phyloP scores from a whole-genome alignment of 2,888 invertebrate genomes.

The Hololepta plana region DNA sequence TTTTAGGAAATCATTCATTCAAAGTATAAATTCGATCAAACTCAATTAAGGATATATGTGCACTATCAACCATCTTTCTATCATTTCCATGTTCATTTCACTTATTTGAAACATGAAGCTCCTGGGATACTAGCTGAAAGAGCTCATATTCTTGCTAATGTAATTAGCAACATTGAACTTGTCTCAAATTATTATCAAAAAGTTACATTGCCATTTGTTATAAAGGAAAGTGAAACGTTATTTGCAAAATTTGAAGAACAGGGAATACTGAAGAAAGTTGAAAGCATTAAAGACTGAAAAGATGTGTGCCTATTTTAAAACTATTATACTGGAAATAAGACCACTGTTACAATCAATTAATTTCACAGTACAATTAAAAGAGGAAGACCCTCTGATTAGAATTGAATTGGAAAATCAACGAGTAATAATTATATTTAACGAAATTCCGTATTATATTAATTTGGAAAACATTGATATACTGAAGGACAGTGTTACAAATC shows the following conservation, averaged over 20 bases:
- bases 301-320: slow-evolving; percentile 9
- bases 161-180: slow-evolving; percentile 80
- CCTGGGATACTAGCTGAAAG: slow-evolving; percentile 72
- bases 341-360: too few relatives aligned
- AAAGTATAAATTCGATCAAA: slow-evolving; percentile 51
- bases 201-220: slow-evolving; percentile 61
- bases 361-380: slow-evolving; percentile 6
- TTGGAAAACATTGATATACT: slow-evolving; percentile 15
- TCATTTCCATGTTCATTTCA: slow-evolving; percentile 90
- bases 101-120: slow-evolving; percentile 58
- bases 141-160: slow-evolving; percentile 71
- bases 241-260: slow-evolving; percentile 43
- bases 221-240: slow-evolving; percentile 58
- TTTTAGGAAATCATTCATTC: slow-evolving; percentile 52
- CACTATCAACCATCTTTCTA: slow-evolving; percentile 97
- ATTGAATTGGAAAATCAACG: slow-evolving; percentile 13
- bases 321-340: too few relatives aligned
- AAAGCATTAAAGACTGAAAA: slow-evolving; percentile 16
- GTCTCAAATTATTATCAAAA: slow-evolving; percentile 68
- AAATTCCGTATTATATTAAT: slow-evolving; percentile 11
- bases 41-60: slow-evolving; percentile 65
- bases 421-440: slow-evolving; percentile 13
- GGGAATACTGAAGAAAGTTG: slow-evolving; percentile 31
- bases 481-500: slow-evolving; percentile 19
- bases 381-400: slow-evolving; percentile 5